These are phyloP conservation scores for Balaeniceps rex DNA, from an alignment of 2,113 vertebrate species.

Conservation along the genomic window DNA sequence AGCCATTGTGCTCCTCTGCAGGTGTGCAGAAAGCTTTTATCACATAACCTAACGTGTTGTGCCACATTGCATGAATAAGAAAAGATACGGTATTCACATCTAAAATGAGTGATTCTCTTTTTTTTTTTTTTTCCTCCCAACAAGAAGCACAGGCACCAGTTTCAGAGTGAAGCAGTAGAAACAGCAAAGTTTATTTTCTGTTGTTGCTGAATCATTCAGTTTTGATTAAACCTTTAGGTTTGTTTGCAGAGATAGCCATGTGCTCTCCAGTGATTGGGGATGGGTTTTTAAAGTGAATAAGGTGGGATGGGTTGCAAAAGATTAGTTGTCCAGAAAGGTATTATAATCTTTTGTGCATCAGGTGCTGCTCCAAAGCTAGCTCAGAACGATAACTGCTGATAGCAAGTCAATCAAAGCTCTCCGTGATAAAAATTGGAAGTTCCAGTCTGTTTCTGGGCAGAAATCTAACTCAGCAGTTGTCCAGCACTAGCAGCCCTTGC, in stretches of 20 bases:
- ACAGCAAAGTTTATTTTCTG: not conserved
- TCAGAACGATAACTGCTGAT: not conserved
- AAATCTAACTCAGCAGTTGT: not conserved
- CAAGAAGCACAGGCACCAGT: not conserved
- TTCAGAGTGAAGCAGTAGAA: not conserved
- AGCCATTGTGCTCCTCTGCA: not conserved
- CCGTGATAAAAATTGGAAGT: not conserved
- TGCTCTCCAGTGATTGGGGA: not conserved
- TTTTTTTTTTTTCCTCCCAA: not conserved
- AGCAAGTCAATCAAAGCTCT: not conserved
- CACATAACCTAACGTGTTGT: not conserved
- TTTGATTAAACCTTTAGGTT: not conserved
- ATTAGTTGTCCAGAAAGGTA: not conserved
- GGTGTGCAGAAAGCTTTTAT: not conserved
- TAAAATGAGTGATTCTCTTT: not conserved
- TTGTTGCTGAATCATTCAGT: not conserved
- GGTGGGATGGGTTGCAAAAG: not conserved
- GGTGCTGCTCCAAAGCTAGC: not conserved
- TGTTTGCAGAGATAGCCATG: not conserved
- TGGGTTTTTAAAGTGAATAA: not conserved
- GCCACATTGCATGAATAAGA: not conserved
- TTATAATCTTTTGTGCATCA: not conserved
- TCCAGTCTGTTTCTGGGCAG: not conserved
- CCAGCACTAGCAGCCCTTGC: not conserved
- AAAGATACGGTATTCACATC: not conserved